These are phyloP conservation scores for Onychorhynchus coronatus DNA, from an alignment of 2,113 vertebrate species.

Conservation along the genomic window DNA sequence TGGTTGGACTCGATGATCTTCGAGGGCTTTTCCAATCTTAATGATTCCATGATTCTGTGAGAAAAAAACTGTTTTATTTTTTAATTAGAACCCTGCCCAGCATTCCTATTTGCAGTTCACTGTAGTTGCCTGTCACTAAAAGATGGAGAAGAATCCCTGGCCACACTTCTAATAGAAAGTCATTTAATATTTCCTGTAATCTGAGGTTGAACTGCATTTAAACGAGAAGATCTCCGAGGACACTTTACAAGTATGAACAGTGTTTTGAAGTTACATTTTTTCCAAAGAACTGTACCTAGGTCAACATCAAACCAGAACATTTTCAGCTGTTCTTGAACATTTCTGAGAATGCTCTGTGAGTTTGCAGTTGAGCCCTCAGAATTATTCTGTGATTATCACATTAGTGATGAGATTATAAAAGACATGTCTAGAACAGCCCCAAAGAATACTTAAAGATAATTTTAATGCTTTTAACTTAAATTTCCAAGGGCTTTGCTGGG, in stretches of 20 bases:
- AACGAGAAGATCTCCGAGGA: not conserved
- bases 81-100: not conserved
- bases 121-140: not conserved
- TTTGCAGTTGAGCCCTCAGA: not conserved
- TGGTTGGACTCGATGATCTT: not conserved
- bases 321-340: not conserved
- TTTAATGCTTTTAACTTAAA: not conserved
- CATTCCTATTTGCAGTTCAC: not conserved
- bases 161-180: fast-evolving
- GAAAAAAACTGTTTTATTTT: not conserved
- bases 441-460: not conserved
- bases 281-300: not conserved
- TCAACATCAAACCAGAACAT: not conserved
- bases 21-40: not conserved
- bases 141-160: not conserved
- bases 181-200: not conserved
- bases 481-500: not conserved
- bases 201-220: fast-evolving
- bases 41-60: not conserved
- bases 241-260: fast-evolving
- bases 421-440: not conserved
- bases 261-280: not conserved
- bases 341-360: not conserved
- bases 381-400: not conserved
- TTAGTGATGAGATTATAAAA: not conserved